Percentiles rank a stretch among this genome's conserved stretches.
phyloP scores from a whole-genome alignment of 2,888 invertebrate genomes.

The Dynastes grantii region DNA sequence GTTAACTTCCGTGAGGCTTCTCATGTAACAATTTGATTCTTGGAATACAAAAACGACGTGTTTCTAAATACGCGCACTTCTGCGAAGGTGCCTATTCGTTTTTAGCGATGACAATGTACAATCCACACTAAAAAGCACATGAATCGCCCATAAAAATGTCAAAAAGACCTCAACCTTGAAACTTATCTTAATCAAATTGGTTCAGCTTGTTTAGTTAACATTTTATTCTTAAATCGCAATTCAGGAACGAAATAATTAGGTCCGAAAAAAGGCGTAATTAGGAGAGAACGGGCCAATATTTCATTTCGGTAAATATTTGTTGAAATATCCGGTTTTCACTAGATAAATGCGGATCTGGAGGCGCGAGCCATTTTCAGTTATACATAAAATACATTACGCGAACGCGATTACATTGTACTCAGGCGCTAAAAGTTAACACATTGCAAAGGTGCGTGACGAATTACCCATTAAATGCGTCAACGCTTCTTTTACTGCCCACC shows the following conservation, averaged over 20 bases:
- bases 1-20: too few species aligned
- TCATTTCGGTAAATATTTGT: constrained; percentile 24
- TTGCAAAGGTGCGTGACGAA: constrained; percentile 9
- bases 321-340: constrained; percentile 26
- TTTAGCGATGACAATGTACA: too few species aligned
- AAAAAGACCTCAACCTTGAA: too few species aligned
- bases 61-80: too few species aligned
- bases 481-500: constrained; percentile 17
- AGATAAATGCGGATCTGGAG: constrained; percentile 17
- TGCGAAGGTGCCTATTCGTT: too few species aligned
- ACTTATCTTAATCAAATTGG: too few species aligned
- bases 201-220: too few species aligned
- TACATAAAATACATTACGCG: not conserved
- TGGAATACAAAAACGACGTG: too few species aligned
- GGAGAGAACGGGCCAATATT: constrained; percentile 17
- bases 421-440: constrained; percentile 9
- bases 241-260: constrained; percentile 7
- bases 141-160: not conserved
- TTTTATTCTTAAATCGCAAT: not conserved
- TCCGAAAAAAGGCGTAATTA: not conserved
- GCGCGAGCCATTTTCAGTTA: not conserved
- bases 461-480: constrained; percentile 23
- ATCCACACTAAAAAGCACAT: too few species aligned
- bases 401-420: not conserved
- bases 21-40: too few species aligned